phyloP scores from a whole-genome alignment of 2,888 invertebrate genomes.

The Tetranychus piercei region DNA sequence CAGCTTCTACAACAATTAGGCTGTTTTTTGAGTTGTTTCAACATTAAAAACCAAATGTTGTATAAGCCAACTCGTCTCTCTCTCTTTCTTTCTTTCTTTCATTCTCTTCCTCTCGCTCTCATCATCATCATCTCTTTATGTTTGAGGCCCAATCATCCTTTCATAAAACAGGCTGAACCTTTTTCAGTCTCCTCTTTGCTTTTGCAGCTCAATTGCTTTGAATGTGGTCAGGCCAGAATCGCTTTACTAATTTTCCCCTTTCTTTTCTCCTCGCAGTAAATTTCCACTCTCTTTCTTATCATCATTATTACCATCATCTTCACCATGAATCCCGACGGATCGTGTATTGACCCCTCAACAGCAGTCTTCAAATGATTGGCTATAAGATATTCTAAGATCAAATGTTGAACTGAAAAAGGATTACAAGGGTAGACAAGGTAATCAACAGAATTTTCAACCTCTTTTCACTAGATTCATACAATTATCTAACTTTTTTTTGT shows the following conservation, averaged over 20 bases:
- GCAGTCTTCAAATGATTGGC: background rate
- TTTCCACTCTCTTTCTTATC: background rate
- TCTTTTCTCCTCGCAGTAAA: background rate
- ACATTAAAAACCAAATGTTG: background rate
- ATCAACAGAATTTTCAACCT: too few relatives aligned
- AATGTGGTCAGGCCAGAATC: constrained; percentile 5
- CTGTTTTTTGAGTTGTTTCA: background rate
- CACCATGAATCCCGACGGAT: background rate
- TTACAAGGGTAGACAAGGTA: too few relatives aligned
- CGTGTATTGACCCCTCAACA: background rate
- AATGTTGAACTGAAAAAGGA: too few relatives aligned
- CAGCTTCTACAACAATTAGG: background rate
- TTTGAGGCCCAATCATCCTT: constrained; percentile 2
- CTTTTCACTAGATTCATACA: too few relatives aligned
- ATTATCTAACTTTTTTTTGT: too few relatives aligned
- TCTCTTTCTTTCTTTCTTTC: constrained; percentile 9
- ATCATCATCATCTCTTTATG: background rate
- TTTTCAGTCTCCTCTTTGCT: background rate
- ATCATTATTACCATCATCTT: background rate
- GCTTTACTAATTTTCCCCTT: background rate
- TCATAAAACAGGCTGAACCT: background rate
- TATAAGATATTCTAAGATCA: too few relatives aligned
- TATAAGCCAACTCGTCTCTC: background rate
- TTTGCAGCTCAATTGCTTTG: background rate
- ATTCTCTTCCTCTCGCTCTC: background rate